Evolutionary conservation across 2,888 invertebrate genomes (phyloP).

Genomic region (Pseudococcus longispinus): DNA sequence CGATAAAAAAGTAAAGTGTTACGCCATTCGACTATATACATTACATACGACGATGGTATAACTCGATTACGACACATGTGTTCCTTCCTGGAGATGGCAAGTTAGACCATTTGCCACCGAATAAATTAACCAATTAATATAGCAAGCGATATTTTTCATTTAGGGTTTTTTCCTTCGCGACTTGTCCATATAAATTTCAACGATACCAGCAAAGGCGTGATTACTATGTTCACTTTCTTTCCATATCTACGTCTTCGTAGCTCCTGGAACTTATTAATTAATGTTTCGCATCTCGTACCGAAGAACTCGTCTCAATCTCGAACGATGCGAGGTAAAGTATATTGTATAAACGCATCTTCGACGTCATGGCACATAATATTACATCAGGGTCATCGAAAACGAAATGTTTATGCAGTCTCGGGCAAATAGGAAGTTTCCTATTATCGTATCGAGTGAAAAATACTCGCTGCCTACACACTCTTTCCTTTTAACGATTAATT

Average conservation of each 20-base stretch:
- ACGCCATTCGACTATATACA: background rate
- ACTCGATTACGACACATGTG: slow-evolving; percentile 29
- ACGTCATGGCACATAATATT: background rate
- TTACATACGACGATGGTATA: background rate
- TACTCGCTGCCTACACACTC: background rate
- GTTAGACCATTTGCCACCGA: background rate
- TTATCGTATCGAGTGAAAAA: slow-evolving; percentile 9
- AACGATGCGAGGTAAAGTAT: background rate
- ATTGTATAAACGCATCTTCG: background rate
- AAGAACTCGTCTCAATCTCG: background rate
- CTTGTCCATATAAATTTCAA: background rate
- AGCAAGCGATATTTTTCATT: background rate
- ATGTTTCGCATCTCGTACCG: background rate
- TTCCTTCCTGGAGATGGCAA: slow-evolving; percentile 39
- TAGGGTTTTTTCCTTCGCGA: no score
- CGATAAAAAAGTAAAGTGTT: background rate
- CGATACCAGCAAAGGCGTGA: background rate
- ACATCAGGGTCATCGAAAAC: slow-evolving; percentile 38
- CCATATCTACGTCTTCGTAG: background rate
- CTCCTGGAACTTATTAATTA: background rate
- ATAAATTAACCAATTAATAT: slow-evolving; percentile 33
- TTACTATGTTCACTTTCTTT: slow-evolving; percentile 4
- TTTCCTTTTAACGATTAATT: background rate
- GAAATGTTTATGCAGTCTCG: slow-evolving; percentile 29
- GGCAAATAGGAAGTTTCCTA: slow-evolving; percentile 30